These are phyloP conservation scores for Drosophila monieri DNA, from an alignment of 2,888 invertebrate genomes.

Conservation along the genomic window DNA sequence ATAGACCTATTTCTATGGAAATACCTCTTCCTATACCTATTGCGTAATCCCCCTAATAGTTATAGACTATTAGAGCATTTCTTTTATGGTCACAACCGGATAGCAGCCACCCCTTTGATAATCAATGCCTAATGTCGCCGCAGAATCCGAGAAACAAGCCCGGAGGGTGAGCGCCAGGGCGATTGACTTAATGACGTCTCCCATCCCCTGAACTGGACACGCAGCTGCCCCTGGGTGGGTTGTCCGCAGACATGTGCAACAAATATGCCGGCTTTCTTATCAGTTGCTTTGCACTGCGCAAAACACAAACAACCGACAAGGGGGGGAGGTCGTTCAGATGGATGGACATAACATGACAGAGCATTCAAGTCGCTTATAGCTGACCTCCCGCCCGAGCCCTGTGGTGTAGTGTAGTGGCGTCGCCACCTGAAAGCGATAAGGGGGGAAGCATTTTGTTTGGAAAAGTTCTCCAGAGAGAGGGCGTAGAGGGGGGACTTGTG, in stretches of 20 bases:
- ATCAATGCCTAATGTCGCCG: background rate
- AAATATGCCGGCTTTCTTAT: slow-evolving; percentile 48
- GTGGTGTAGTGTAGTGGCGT: slow-evolving; percentile 4
- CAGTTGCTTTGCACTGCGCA: slow-evolving; percentile 47
- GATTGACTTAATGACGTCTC: background rate
- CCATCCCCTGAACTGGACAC: background rate
- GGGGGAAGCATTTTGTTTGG: slow-evolving; percentile 29
- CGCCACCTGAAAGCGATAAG: slow-evolving; percentile 46
- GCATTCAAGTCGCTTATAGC: slow-evolving; percentile 33
- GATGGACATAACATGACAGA: slow-evolving; percentile 21
- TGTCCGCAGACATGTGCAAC: slow-evolving; percentile 24
- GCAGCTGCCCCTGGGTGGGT: background rate
- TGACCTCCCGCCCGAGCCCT: slow-evolving; percentile 4
- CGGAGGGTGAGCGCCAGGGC: background rate
- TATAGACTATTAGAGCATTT: background rate
- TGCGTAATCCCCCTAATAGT: background rate
- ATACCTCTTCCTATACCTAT: background rate
- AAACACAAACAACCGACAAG: slow-evolving; percentile 42
- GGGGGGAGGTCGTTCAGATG: background rate
- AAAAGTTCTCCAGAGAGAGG: background rate
- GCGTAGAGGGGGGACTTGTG: background rate
- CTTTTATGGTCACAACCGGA: background rate
- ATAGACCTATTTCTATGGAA: too few relatives aligned
- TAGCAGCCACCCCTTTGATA: background rate
- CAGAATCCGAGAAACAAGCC: background rate